A percentile compares a stretch with the other conserved stretches of the same genome.
These are phyloP conservation scores for Aelia acuminata DNA, from an alignment of 2,888 invertebrate genomes.

Conservation along the genomic window DNA sequence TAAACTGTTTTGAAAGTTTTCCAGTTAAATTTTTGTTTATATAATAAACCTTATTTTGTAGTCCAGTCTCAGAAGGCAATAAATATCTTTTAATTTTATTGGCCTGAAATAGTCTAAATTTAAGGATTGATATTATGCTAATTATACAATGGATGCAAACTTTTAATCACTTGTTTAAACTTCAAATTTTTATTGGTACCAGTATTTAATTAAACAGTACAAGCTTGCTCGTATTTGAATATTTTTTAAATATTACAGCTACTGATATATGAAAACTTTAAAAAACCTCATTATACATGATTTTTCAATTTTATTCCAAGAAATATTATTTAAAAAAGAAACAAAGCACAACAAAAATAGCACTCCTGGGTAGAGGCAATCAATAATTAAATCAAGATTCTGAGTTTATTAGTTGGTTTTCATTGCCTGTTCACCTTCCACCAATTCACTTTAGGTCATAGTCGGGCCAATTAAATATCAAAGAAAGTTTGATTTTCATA, in stretches of 20 bases:
- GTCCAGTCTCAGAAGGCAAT: background rate
- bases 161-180: no score
- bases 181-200: background rate
- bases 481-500: background rate
- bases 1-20: background rate
- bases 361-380: no score
- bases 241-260: background rate
- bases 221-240: no score
- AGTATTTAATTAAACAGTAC: background rate
- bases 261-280: background rate
- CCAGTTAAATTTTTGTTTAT: background rate
- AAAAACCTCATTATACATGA: no score
- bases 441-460: no score
- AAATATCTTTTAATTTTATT: background rate
- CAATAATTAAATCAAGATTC: no score
- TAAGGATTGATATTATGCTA: no score
- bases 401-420: background rate
- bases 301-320: no score
- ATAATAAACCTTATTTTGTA: background rate
- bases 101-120: background rate
- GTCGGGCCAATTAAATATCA: background rate
- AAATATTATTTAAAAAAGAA: no score
- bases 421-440: background rate
- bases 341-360: no score
- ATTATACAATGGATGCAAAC: no score